Base-by-base conservation (phyloP, 2,113 vertebrate species). In the Cygnus atratus region DNA sequence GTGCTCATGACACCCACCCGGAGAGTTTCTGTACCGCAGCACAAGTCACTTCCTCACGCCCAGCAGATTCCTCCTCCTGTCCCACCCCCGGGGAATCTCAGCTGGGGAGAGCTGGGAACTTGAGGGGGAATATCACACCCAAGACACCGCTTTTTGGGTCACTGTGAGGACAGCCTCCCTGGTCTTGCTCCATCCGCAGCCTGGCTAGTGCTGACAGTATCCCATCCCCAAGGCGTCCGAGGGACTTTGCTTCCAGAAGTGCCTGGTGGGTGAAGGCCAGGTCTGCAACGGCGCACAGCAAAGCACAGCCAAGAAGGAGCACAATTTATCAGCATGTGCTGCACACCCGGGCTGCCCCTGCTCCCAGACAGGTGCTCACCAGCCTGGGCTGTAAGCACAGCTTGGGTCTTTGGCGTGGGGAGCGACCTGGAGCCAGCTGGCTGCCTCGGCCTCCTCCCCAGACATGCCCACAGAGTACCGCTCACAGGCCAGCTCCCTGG, bases 1-100 rank as follows among this genome's bases (percentile, higher is more conserved):
- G 95, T 93, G 93, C 87, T 96, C 74, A 62, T 88, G 96, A 96
- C 96, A 94, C 93, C 96, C 95, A 95, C 96, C 96, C 91, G 48
- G 91, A 66, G 87, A 93, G 81, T 85, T 96, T 95, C 87, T 95
- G 92, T 92, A 89, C 92, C 88, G 87, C 88, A 94, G 88, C 92
- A 90, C 88, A 92, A 92, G 92, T 93, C 80, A 65, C 92, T 94
- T 95, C 95, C 95, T 92, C 95, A 93, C 93, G 94, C 86, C 79
- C 92, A 76, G 66, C 28, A 87, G 79, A 96, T 91, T 88, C 73
- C 92, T 95, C 77, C 94, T 86, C 85, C 93, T 21, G 83, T 37
- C 54, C 22, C 37, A 10, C 1, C 22, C 37, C 11, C 1, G 0
- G 44, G 8, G 84, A 73, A 41, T 39, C 80, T 68, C 84, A 62